These are phyloP conservation scores for Irena cyanogastra DNA, from an alignment of 2,113 vertebrate species.

Conservation along the genomic window DNA sequence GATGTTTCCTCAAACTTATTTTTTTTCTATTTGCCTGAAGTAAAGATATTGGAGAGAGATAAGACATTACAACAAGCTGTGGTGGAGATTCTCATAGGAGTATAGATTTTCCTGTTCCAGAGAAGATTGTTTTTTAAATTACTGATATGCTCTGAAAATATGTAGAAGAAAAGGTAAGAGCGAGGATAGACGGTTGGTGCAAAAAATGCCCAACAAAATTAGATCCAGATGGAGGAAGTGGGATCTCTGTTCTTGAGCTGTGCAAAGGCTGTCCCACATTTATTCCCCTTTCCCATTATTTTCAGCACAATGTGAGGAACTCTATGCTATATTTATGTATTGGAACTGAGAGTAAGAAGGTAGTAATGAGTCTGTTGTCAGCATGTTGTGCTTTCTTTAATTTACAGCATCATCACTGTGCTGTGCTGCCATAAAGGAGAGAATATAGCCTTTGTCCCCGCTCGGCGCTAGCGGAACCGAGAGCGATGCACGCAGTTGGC, in stretches of 20 bases:
- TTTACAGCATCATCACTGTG: neutral
- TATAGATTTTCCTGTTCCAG: neutral
- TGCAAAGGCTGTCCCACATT: neutral
- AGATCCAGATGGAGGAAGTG: neutral
- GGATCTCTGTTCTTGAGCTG: neutral
- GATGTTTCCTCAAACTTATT: neutral
- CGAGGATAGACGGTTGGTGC: neutral
- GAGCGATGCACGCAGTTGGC: neutral
- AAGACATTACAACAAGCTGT: neutral
- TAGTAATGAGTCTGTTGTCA: neutral
- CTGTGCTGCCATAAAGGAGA: neutral
- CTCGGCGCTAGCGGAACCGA: neutral
- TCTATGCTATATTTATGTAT: neutral
- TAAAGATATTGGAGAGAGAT: neutral
- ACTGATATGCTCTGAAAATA: neutral
- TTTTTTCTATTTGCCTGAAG: neutral
- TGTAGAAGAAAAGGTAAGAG: neutral
- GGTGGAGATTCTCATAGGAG: neutral
- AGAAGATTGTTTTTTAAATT: neutral
- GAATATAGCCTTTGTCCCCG: slow-evolving; percentile 30
- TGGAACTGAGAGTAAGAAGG: neutral
- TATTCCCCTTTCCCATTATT: neutral
- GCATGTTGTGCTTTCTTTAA: neutral
- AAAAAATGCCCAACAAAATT: neutral
- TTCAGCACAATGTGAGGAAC: neutral